Base-by-base conservation (phyloP, 1,140 invertebrate species). In the Procambarus virginalis region DNA sequence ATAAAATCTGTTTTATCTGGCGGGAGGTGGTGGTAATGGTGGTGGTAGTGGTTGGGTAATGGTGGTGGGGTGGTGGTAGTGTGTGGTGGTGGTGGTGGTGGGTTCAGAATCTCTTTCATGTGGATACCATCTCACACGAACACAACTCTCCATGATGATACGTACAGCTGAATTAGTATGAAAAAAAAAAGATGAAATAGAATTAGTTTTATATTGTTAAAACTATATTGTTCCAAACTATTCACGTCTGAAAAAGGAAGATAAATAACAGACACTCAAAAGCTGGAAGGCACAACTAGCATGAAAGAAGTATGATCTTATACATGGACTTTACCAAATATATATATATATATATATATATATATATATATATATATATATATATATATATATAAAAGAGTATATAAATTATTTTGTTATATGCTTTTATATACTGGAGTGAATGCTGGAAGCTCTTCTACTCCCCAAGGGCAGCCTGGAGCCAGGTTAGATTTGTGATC, bases 311-410 rank as follows among this genome's bases (percentile, higher is more conserved):
- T 68, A 68, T 68, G n/a, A 68, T 2, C 12, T 77, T 17, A 34
- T 34, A 34, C 34, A 34, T 34, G 34, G 34, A 34, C 34, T 34
- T 34, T 34, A 34, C 1, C 34, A 34, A 34, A 80, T 80, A 80
- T 80, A 80, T 80, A 80, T 80, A 80, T 80, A 80, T 80, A 80
- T 80, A 80, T 80, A 80, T 80, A 80, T 80, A 80, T 80, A 80
- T 80, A 80, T 48, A 45, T 80, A 51, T 51, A 48, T 80, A 48
- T 48, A 80, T 80, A 80, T 45, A 77, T 77, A 77, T 45, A 77
- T 77, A 77, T 45, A 77, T 77, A 77, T 45, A 77, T 77, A 77
- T n/a, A 77, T 77, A 77, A n/a, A n/a, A 34, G 34, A 34, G 34
- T 34, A 34, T 34, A 34, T n/a, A 34, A 46, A 51, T 17, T 45